A percentile compares a stretch with the other conserved stretches of the same genome.
These are phyloP conservation scores for Agonopterix alstromeriana DNA, from an alignment of 2,888 invertebrate species.

Conservation along the genomic window DNA sequence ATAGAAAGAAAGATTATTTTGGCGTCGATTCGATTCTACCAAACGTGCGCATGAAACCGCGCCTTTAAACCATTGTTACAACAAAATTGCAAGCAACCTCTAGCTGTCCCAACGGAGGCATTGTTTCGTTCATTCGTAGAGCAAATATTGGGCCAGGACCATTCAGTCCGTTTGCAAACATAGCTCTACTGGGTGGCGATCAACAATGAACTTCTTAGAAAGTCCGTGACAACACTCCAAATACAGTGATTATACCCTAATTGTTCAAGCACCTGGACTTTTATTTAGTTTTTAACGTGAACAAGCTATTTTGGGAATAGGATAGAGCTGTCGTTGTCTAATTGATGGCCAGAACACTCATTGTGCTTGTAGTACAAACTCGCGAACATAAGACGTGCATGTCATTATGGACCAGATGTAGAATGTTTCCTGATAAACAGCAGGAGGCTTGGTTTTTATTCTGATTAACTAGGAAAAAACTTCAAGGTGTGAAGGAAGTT, in stretches of 20 bases:
- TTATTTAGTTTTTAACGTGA: conserved; percentile 60
- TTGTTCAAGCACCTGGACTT: conserved; percentile 65
- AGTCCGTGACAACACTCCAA: conserved; percentile 70
- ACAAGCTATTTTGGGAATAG: conserved; percentile 53
- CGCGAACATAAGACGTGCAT: conserved; percentile 30
- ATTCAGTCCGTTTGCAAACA: conserved; percentile 72
- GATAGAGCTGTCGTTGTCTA: conserved; percentile 38
- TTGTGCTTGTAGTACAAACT: conserved; percentile 40
- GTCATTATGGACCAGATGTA: conserved; percentile 8
- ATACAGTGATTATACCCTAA: conserved; percentile 70
- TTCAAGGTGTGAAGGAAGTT: no score
- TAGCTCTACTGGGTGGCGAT: conserved; percentile 62
- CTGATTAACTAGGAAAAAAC: no score
- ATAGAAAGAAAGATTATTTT: no score
- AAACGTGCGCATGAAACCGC: conserved; percentile 13
- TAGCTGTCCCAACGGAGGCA: conserved; percentile 63
- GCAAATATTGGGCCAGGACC: conserved; percentile 68
- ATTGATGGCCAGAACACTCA: conserved; percentile 44
- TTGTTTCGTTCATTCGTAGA: conserved; percentile 71
- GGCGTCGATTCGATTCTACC: no score
- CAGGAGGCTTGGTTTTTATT: no score
- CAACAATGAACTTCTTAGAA: conserved; percentile 64
- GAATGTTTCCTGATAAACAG: not conserved
- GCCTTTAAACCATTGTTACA: conserved; percentile 37
- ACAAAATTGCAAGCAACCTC: conserved; percentile 50